A percentile compares a stretch with the other conserved stretches of the same genome.
phyloP scores from a whole-genome alignment of 2,888 invertebrate species.

The Synergus gifuensis region DNA sequence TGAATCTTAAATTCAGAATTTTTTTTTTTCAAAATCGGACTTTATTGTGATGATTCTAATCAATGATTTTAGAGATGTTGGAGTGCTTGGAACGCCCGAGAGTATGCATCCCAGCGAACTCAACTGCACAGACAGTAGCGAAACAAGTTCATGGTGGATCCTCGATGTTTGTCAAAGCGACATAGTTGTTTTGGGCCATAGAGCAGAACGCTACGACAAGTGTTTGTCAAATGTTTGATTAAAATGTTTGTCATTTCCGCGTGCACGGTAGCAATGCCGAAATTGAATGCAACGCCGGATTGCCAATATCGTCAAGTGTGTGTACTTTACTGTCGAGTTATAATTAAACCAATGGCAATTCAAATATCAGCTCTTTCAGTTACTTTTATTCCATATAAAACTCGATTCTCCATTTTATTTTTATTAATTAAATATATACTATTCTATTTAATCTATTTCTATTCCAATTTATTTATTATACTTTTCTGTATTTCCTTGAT shows the following conservation, averaged over 20 bases:
- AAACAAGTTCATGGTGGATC: slow-evolving; percentile 63
- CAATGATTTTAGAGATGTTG: background rate
- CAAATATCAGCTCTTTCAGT: slow-evolving; percentile 10
- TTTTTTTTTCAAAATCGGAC: too few species aligned
- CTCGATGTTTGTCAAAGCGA: slow-evolving; percentile 68
- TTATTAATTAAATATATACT: background rate
- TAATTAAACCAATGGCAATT: slow-evolving; percentile 10
- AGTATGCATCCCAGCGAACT: slow-evolving; percentile 71
- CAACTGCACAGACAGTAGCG: slow-evolving; percentile 69
- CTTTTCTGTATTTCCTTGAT: too few species aligned
- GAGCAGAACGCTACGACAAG: slow-evolving; percentile 63
- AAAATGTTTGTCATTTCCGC: slow-evolving; percentile 73
- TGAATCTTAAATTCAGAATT: too few species aligned
- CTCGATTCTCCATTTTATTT: background rate
- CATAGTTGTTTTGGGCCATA: slow-evolving; percentile 64
- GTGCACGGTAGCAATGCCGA: slow-evolving; percentile 60
- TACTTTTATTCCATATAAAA: background rate
- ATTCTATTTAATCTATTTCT: too few species aligned
- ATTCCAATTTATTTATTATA: too few species aligned
- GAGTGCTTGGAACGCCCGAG: slow-evolving; percentile 60
- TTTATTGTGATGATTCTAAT: too few species aligned
- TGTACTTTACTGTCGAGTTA: slow-evolving; percentile 46
- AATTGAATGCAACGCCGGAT: slow-evolving; percentile 72
- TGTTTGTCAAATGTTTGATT: slow-evolving; percentile 77
- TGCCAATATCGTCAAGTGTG: slow-evolving; percentile 60